A percentile compares a stretch with the other conserved stretches of the same genome.
Conservation (phyloP, 2,797 vertebrate species). For the Chrysolophus pictus region DNA sequence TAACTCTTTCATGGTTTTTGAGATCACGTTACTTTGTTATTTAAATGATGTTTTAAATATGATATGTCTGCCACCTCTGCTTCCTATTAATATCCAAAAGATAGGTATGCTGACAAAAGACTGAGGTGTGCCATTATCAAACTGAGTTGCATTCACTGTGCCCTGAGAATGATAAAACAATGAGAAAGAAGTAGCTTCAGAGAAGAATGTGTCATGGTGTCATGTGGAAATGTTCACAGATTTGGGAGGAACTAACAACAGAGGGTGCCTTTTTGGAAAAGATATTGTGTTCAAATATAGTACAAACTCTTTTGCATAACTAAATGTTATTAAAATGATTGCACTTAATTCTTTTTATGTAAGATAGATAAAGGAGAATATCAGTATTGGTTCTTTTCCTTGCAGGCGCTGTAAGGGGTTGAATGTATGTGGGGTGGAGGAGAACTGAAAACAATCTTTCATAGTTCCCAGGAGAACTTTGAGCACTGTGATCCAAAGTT, state of each 20-base stretch:
- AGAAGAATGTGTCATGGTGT: not conserved
- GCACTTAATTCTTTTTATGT: not conserved
- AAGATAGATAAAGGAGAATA: not conserved
- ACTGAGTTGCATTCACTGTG: not conserved
- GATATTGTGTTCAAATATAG: not conserved
- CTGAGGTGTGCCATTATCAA: not conserved
- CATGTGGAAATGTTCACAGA: not conserved
- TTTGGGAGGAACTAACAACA: not conserved
- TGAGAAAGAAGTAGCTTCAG: not conserved
- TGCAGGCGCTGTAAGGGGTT: not conserved
- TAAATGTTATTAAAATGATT: not conserved
- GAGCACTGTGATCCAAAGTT: not conserved
- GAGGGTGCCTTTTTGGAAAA: not conserved
- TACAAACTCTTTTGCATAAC: not conserved
- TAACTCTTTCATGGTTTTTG: not conserved
- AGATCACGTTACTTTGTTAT: not conserved
- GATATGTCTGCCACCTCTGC: fast-evolving
- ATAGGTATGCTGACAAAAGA: not conserved
- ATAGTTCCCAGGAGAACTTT: not conserved
- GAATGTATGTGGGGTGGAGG: not conserved
- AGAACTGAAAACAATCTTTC: not conserved
- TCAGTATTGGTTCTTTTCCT: not conserved
- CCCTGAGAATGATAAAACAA: not conserved
- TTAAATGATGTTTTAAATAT: not conserved
- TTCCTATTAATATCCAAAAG: not conserved